Evolutionary conservation across 2,888 invertebrate species (phyloP), one percentile per base, ranked within the genome.

Genomic region (Aphrophora alni): DNA sequence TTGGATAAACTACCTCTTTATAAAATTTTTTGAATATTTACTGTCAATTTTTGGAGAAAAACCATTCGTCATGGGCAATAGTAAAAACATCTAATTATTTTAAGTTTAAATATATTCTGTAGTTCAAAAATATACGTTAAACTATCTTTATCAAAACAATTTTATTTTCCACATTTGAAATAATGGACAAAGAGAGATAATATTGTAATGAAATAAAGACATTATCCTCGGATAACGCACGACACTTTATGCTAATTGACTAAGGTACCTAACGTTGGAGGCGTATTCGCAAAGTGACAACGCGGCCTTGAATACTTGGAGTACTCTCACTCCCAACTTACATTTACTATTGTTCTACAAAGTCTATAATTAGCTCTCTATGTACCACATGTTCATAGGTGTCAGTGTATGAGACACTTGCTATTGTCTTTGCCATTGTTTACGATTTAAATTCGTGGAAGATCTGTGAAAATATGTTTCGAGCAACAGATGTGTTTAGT

Each of bases 381-480:
- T 59, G 21, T 10, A 21, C 59, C 59, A 59, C 59, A 59, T 59
- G 59, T 59, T 4, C 59, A 21, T 21, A 59, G 59, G 59, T 59
- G 59, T 59, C 3, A 59, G 44, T 17, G 44, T 44, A 12, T 14
- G 2, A 14, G 59, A 21, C 59, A 59, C 59, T 59, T 59, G 59
- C 59, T 21, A 59, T 59, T 21, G 59, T 59, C 59, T 59, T 59
- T 17, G 12, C 21, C 21, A 59, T 59, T 59, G 59, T 59, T 59
- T 59, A 59, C 59, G 59, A 21, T 59, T 59, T 59, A 59, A 59
- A 59, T 59, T 59, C 59, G 59, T 59, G 21, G 59, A 59, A 59
- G 59, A 59, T 44, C 44, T n/a, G n/a, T n/a, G n/a, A n/a, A n/a
- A n/a, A n/a, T n/a, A n/a, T n/a, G n/a, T n/a, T 14, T 17, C 44